Evolutionary conservation across 1,140 invertebrate genomes (phyloP).

Genomic region (Bombus fervidus): DNA sequence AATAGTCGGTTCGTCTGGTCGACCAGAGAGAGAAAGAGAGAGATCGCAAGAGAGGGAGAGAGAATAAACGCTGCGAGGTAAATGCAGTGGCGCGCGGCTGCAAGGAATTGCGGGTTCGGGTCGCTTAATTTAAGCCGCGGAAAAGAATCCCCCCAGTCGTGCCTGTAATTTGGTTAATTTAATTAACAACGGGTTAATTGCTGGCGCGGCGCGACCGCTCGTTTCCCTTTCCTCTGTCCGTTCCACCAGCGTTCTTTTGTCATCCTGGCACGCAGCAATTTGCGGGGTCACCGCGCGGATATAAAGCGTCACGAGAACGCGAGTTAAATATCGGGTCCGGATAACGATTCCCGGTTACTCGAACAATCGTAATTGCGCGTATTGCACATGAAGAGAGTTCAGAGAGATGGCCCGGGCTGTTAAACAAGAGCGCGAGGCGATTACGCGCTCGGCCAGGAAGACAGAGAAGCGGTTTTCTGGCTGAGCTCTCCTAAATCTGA

Average conservation of each 20-base stretch:
- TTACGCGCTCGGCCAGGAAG: not conserved
- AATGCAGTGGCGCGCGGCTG: conserved; percentile 13
- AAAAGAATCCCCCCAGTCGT: conserved; percentile 18
- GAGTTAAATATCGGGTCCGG: conserved; percentile 48
- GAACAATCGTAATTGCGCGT: conserved; percentile 53
- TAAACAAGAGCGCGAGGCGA: conserved; percentile 7
- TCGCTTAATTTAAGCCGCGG: conserved; percentile 9
- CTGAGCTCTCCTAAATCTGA: conserved; percentile 53
- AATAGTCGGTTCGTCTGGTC: not conserved
- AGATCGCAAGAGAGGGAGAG: not conserved
- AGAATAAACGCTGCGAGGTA: not conserved
- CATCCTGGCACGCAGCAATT: conserved; percentile 45
- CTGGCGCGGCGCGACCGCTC: not conserved
- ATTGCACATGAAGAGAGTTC: conserved; percentile 10
- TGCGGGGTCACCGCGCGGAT: conserved; percentile 41
- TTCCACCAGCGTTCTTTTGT: conserved; percentile 40
- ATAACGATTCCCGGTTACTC: conserved; percentile 31
- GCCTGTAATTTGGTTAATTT: conserved; percentile 50
- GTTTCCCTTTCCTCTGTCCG: not conserved
- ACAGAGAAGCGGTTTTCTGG: conserved; percentile 4
- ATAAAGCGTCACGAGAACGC: conserved; percentile 41
- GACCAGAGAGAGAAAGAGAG: not conserved
- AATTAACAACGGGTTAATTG: conserved; percentile 63
- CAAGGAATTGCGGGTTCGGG: conserved; percentile 42
- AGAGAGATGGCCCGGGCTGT: conserved; percentile 17